Conservation (phyloP, 2,888 invertebrate genomes). For the Sarcophaga caerulescens region DNA sequence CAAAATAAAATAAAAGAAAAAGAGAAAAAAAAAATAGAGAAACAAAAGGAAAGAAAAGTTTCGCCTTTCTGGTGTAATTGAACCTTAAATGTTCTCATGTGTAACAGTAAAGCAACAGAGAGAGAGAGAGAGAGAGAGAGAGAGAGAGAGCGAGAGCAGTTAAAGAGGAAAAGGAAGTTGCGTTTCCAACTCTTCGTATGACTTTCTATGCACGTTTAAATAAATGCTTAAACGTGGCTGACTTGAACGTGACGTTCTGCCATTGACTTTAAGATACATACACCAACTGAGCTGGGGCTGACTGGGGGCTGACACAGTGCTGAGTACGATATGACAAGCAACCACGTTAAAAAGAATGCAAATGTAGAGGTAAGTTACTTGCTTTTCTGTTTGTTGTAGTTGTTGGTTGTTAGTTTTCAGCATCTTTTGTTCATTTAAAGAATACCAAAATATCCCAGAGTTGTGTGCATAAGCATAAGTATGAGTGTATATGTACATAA, state of each 20-base stretch:
- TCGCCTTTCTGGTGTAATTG: conserved; percentile 45
- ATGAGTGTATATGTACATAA: no score
- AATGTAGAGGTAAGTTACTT: not conserved
- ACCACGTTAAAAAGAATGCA: no score
- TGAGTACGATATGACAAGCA: no score
- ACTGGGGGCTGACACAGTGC: not conserved
- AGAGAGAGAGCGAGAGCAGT: not conserved
- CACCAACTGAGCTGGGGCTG: not conserved
- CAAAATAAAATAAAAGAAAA: not conserved
- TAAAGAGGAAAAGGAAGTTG: not conserved
- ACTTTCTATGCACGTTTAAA: conserved; percentile 53
- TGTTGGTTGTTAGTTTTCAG: conserved; percentile 17
- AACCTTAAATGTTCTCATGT: conserved; percentile 37
- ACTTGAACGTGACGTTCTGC: conserved; percentile 49
- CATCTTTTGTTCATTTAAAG: conserved; percentile 38
- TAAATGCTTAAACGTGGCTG: conserved; percentile 62
- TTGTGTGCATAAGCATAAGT: not conserved
- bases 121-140: not conserved
- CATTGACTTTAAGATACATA: conserved; percentile 1
- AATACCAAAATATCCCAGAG: conserved; percentile 12
- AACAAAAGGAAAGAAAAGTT: conserved; percentile 4
- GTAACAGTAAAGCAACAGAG: not conserved
- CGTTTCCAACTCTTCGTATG: conserved; percentile 22
- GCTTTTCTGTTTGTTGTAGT: conserved; percentile 12
- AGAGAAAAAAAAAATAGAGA: no score